Conservation (phyloP, 92 coral and sea anemone genomes). For the Actinernus sp. region DNA sequence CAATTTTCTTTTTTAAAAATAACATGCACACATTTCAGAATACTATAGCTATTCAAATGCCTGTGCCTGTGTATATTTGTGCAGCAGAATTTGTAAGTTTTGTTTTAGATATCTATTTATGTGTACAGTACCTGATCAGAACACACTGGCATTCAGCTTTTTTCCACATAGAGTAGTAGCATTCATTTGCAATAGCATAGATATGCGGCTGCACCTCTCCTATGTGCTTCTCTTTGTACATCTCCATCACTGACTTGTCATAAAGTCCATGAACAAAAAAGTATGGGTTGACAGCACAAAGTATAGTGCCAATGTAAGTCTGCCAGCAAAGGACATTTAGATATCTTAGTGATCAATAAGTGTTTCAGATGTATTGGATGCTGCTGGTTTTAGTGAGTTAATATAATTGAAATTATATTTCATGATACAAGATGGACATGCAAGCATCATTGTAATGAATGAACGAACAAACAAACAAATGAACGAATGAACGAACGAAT, state of each 20-base stretch:
- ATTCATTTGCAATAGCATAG: constrained; percentile 96
- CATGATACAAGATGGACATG: background rate
- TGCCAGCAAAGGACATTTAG: constrained; percentile 18
- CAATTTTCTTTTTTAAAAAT: too few species aligned
- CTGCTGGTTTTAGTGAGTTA: too few species aligned
- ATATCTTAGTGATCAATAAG: too few species aligned
- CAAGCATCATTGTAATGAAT: background rate
- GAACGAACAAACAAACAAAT: too few species aligned
- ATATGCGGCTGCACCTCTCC: constrained; percentile 97
- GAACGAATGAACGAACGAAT: too few species aligned
- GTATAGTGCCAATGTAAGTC: constrained; percentile 97
- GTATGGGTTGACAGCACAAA: constrained; percentile 96
- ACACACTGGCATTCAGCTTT: constrained; percentile 95
- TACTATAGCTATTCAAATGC: too few species aligned
- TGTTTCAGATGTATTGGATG: too few species aligned
- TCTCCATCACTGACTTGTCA: constrained; percentile 77
- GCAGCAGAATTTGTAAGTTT: too few species aligned
- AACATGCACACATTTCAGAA: too few species aligned
- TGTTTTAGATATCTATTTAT: background rate
- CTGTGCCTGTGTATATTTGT: too few species aligned
- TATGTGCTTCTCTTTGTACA: constrained; percentile 82
- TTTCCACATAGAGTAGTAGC: constrained; percentile 96
- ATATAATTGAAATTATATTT: background rate
- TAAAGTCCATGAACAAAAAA: constrained; percentile 80
- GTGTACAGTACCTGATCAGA: constrained; percentile 80